Evolutionary conservation across 2,113 vertebrate species (phyloP), one percentile per base, ranked within the genome.

Genomic region (Serilophus lunatus): DNA sequence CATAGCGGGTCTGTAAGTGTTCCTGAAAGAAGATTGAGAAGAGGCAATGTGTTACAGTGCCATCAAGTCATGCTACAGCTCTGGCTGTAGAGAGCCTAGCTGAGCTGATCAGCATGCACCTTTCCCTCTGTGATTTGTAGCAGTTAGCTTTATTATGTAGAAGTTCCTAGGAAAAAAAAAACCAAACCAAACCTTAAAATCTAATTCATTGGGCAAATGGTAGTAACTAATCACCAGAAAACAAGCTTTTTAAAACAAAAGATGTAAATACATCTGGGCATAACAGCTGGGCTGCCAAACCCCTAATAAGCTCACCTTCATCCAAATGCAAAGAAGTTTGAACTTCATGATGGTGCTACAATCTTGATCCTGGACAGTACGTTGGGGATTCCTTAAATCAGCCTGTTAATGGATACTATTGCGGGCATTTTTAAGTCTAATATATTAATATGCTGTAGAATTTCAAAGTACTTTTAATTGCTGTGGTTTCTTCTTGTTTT

Each of bases 381-480:
- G 17, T 42, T 71, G 36, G 47, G n/a, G 42, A 42, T 91, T 77
- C 61, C 70, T 80, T 88, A 57, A 69, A 59, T 66, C 50, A 65
- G 11, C 7, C 2, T 35, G 14, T 61, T 83, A 88, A 70, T 66
- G 50, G 50, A 56, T 42, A 53, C 5, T 35, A 26, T 50, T 82
- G 54, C 5, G 23, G 36, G 19, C 5, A 50, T 77, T 79, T 86
- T 61, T 19, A 57, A 80, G 65, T 47, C 16, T 72, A 80, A 66
- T 77, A 49, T n/a, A 82, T 80, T 95, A 88, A 74, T 0, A 1
- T 31, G 18, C 22, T 71, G 50, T n/a, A 82, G 29, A 82, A 42
- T 91, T 92, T 85, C 9, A 7, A 82, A 72, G 23, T 65, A 57
- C 72, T 87, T 86, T 87, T 59, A 93, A 54, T 82, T 87, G 23